A percentile compares a stretch with the other conserved stretches of the same genome.
These are phyloP conservation scores for Urocyon cinereoargenteus DNA, from an alignment of 2,797 vertebrate genomes.

Conservation along the genomic window DNA sequence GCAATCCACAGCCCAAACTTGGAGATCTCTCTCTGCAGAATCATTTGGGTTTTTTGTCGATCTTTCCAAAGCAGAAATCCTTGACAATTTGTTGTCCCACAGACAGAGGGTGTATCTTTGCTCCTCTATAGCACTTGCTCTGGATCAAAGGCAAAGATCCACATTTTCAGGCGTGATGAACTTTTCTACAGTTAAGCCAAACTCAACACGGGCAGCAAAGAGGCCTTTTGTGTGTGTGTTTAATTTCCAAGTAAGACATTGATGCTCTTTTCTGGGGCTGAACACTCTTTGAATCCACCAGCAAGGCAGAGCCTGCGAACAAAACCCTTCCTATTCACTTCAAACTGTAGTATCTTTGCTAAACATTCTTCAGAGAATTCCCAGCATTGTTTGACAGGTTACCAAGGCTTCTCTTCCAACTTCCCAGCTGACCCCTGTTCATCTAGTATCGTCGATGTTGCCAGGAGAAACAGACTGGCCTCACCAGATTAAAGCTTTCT, in stretches of 20 bases:
- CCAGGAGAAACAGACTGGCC: conserved; percentile 75
- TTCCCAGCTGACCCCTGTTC: conserved; percentile 74
- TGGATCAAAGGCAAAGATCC: conserved; percentile 65
- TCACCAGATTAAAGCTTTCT: conserved; percentile 71
- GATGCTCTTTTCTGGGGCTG: conserved; percentile 78
- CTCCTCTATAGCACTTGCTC: conserved; percentile 17
- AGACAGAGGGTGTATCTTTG: conserved; percentile 63
- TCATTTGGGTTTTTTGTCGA: conserved; percentile 22
- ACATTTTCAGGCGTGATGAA: conserved; percentile 63
- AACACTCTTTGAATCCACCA: conserved; percentile 77
- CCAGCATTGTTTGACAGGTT: conserved; percentile 78
- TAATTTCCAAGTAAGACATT: conserved; percentile 76
- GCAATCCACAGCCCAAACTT: background rate
- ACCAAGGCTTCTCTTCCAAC: conserved; percentile 77
- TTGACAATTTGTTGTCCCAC: conserved; percentile 64
- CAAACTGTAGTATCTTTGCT: conserved; percentile 77
- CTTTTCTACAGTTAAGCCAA: conserved; percentile 57
- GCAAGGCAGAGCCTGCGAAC: conserved; percentile 75
- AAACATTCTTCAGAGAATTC: conserved; percentile 82
- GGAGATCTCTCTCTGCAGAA: background rate
- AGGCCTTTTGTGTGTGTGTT: conserved; percentile 62
- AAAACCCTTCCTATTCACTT: conserved; percentile 82
- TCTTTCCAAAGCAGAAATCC: conserved; percentile 58
- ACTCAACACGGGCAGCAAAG: conserved; percentile 54
- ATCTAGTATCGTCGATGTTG: conserved; percentile 63